Evolutionary conservation across 2,797 vertebrate genomes (phyloP), one percentile per base, ranked within the genome.

Genomic region (Cryptoprocta ferox): DNA sequence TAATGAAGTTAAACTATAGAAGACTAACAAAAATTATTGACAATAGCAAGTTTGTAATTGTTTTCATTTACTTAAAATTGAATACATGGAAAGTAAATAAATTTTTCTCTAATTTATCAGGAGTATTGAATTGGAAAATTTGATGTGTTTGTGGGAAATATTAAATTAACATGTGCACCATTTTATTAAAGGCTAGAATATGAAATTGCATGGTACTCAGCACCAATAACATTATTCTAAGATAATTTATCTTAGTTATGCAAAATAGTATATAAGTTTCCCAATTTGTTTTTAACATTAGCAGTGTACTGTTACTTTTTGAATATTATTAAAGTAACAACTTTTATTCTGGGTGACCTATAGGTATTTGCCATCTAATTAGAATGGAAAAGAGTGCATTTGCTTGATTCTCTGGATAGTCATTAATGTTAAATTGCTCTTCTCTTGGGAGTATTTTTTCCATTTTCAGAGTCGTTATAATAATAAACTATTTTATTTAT

Each of bases 351-450:
- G 84, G 65, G 42, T 59, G 68, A 93, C 5, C 24, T 87, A 28
- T 56, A 3, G 10, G 32, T 32, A 86, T 45, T 95, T 85, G 84
- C 50, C 2, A 76, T 50, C 45, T 92, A 92, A 90, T 89, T 81
- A 2, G 50, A 16, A 2, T 2, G 73, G 16, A 24, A 95, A 96
- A 0, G 0, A 10, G 30, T 92, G 1, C 42, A 0, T n/a, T 71
- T 37, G 59, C 32, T 39, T 53, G n/a, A n/a, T 79, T 56, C 9
- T 95, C 4, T 83, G 37, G 95, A 89, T 95, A 96, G 1, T 21
- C 63, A 61, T 83, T 81, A 92, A 79, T 88, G 88, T 97, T 91
- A 70, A 92, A 19, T 87, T 71, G 13, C 3, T 94, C 59, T 12
- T 89, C 89, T 91, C 39, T 73, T 86, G 53, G 92, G 37, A 84